phyloP scores from a whole-genome alignment of 2,113 vertebrate genomes.

The Dromiciops gliroides region DNA sequence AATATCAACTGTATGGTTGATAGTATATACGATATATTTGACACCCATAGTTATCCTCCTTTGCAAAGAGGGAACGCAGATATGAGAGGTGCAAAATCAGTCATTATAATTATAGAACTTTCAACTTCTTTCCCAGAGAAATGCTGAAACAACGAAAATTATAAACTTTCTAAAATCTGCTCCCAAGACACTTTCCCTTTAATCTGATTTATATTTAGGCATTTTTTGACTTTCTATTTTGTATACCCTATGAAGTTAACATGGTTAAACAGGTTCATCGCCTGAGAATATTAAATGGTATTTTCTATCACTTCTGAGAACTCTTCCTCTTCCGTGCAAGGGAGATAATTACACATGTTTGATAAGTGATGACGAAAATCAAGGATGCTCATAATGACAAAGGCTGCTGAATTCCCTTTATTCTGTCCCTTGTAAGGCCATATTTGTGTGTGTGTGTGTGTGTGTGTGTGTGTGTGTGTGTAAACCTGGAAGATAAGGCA shows the following conservation, averaged over 20 bases:
- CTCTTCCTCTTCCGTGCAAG: neutral
- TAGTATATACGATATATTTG: neutral
- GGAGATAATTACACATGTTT: conserved; percentile 39
- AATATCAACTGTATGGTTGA: neutral
- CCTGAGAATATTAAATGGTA: conserved; percentile 51
- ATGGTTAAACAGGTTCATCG: conserved; percentile 55
- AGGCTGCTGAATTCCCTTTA: neutral
- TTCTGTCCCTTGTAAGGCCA: conserved; percentile 16
- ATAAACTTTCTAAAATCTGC: neutral
- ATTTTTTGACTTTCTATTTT: conserved; percentile 42
- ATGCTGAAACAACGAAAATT: conserved; percentile 8
- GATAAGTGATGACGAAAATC: neutral
- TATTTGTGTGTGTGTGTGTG: too few species aligned
- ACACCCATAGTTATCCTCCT: neutral
- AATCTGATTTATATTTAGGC: conserved; percentile 10
- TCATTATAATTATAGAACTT: neutral
- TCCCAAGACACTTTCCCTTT: conserved; percentile 56
- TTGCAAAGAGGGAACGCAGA: neutral
- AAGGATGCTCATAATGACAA: conserved; percentile 4
- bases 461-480: neutral
- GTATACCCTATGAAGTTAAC: conserved; percentile 45
- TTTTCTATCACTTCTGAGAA: conserved; percentile 46
- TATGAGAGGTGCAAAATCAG: neutral
- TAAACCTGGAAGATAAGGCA: neutral
- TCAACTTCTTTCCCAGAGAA: conserved; percentile 7